Conservation (phyloP, 1,140 invertebrate genomes). For the Pseudomyrmex dendroicus region DNA sequence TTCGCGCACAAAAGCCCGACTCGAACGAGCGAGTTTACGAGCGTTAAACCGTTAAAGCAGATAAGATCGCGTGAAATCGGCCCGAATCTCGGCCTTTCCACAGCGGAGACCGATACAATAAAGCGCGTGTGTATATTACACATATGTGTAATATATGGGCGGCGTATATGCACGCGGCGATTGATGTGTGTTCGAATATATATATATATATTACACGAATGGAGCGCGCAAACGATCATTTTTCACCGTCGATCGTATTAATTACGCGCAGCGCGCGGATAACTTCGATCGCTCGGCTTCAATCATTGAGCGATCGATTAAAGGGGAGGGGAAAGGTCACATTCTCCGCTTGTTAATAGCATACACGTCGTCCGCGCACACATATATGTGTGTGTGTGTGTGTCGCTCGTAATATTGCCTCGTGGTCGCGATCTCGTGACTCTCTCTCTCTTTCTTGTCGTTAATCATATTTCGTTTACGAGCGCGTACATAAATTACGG, state of each 20-base stretch:
- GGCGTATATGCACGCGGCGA: background rate
- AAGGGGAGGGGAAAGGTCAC: slow-evolving; percentile 73
- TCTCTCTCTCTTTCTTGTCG: slow-evolving; percentile 3
- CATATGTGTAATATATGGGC: background rate
- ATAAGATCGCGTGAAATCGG: slow-evolving; percentile 46
- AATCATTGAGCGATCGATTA: slow-evolving; percentile 80
- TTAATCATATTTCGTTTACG: slow-evolving; percentile 40
- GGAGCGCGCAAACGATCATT: slow-evolving; percentile 67
- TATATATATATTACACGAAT: background rate
- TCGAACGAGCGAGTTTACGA: background rate
- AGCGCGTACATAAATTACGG: slow-evolving; percentile 43
- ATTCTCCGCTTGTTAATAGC: slow-evolving; percentile 67
- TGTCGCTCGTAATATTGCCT: slow-evolving; percentile 56
- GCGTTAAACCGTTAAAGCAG: slow-evolving; percentile 30
- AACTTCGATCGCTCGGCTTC: slow-evolving; percentile 68
- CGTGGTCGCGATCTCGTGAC: slow-evolving; percentile 33
- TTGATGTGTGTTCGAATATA: background rate
- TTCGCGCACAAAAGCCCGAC: background rate
- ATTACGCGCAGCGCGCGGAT: slow-evolving; percentile 72
- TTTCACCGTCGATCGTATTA: slow-evolving; percentile 77
- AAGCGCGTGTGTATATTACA: background rate
- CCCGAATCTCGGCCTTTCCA: slow-evolving; percentile 40
- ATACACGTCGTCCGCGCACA: slow-evolving; percentile 26
- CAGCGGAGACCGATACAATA: slow-evolving; percentile 43
- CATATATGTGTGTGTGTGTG: slow-evolving; percentile 21